Evolutionary conservation across 2,888 invertebrate species (phyloP).

Genomic region (Apamea epomidion): DNA sequence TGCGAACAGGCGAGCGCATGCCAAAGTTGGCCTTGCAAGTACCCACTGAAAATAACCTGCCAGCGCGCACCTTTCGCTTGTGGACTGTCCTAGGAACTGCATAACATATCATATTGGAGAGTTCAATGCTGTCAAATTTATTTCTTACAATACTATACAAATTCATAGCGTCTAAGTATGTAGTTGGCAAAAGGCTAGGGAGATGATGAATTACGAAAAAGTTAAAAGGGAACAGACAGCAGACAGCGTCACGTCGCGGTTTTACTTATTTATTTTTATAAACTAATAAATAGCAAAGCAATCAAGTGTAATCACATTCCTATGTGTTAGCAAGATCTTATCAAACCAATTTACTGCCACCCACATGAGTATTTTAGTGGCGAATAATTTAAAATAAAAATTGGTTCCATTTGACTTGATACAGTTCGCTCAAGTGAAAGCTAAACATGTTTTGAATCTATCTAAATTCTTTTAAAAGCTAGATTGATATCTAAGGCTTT

Average conservation of each 20-base stretch:
- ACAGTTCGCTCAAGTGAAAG: slow-evolving; percentile 17
- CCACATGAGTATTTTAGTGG: slow-evolving; percentile 17
- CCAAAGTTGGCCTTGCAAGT: too few relatives aligned
- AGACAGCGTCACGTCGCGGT: not conserved
- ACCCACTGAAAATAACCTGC: too few relatives aligned
- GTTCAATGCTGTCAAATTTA: too few relatives aligned
- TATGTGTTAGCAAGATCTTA: slow-evolving; percentile 11
- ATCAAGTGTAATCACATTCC: slow-evolving; percentile 7
- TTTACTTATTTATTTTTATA: not conserved
- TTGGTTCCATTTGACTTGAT: slow-evolving; percentile 8
- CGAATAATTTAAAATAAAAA: slow-evolving; percentile 6
- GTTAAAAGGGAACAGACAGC: not conserved
- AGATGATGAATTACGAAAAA: not conserved
- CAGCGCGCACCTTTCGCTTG: too few relatives aligned
- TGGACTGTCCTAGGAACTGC: too few relatives aligned
- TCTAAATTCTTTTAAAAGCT: not conserved
- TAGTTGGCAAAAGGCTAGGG: too few relatives aligned
- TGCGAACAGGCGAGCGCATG: too few relatives aligned
- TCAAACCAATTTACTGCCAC: slow-evolving; percentile 7
- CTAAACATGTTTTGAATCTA: not conserved
- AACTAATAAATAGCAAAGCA: slow-evolving; percentile 7
- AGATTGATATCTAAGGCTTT: slow-evolving; percentile 2
- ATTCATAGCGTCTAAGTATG: too few relatives aligned
- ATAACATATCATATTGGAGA: too few relatives aligned
- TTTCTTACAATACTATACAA: too few relatives aligned